Evolutionary conservation across 30 jellyfish, hydroid and myxozoan genomes (phyloP), one percentile per base, ranked within the genome.

Genomic region (Aurelia sp.): DNA sequence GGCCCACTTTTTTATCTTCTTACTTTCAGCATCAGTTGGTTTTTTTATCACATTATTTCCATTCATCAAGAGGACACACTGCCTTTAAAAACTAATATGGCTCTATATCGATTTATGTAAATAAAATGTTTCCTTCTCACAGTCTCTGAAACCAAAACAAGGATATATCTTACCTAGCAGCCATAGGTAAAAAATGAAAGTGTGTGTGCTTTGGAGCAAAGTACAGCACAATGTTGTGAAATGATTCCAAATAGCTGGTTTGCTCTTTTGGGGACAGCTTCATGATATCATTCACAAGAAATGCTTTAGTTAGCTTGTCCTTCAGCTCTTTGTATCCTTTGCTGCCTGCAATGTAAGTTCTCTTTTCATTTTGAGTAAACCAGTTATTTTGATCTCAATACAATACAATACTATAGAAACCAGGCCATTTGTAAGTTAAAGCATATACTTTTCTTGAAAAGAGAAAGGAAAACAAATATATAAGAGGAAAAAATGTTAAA

Each of bases 191-290:
- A 48, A 74, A 48, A 59, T 74, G 73, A 20, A 18, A 48, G 58
- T 74, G 86, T 74, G 86, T 48, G 70, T 50, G 73, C 73, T 74
- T 74, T 74, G 86, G 86, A 19, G 72, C 72, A 74, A 74, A 74
- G 31, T 48, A 55, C 24, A 74, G 74, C n/a, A 41, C 74, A 58
- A 74, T 74, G 68, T 74, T 74, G 51, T 53, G 73, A 72, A 18
- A 74, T 17, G 86, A 74, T 22, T 74, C 74, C 69, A 74, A 44
- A 31, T 74, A 72, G 33, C 86, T 74, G 21, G 86, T 74, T 48
- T 74, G 86, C 22, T 74, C 60, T 44, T 11, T 51, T 0, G 86
- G 60, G 18, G 73, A 74, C n/a, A 74, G 58, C 60, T 53, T 74
- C 48, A 48, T 48, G 19, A 74, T 74, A 53, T 74, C 86, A 50